Conservation (phyloP, 64 coral and sea anemone genomes). For the Actinia equina region DNA sequence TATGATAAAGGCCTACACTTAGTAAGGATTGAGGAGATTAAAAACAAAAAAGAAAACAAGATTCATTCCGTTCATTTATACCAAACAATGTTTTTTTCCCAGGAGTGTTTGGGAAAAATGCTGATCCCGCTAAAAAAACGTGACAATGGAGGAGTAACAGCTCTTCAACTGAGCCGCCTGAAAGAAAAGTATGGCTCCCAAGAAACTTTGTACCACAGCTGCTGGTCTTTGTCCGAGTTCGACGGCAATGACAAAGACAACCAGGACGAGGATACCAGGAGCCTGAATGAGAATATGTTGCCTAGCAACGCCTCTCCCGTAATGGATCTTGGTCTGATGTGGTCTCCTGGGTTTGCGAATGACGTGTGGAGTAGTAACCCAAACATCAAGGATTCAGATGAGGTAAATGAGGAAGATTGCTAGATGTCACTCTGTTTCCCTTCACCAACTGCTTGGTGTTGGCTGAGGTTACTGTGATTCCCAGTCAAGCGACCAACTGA, state of each 20-base stretch:
- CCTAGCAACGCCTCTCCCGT: slow-evolving; percentile 66
- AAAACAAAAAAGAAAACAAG: too few species aligned
- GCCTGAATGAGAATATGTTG: slow-evolving; percentile 65
- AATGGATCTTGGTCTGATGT: slow-evolving; percentile 78
- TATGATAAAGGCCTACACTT: too few species aligned
- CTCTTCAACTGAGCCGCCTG: neutral
- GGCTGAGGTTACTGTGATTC: too few species aligned
- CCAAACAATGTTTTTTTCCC: neutral
- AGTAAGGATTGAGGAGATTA: too few species aligned
- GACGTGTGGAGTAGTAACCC: slow-evolving; percentile 84
- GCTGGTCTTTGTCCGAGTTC: slow-evolving; percentile 88
- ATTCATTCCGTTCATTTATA: too few species aligned
- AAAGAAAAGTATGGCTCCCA: slow-evolving; percentile 84
- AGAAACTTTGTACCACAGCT: slow-evolving; percentile 96
- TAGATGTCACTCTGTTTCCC: too few species aligned
- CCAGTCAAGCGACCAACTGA: too few species aligned
- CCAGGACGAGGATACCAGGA: slow-evolving; percentile 72
- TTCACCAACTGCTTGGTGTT: too few species aligned
- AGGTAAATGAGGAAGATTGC: neutral
- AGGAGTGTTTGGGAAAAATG: slow-evolving; percentile 97
- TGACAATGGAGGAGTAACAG: neutral
- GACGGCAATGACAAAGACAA: slow-evolving; percentile 19
- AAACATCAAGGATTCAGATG: slow-evolving; percentile 41
- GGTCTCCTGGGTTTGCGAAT: slow-evolving; percentile 52
- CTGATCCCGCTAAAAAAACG: slow-evolving; percentile 32